A percentile compares a stretch with the other conserved stretches of the same genome.
These are phyloP conservation scores for Dromius quadrimaculatus DNA, from an alignment of 2,888 invertebrate genomes.

Conservation along the genomic window DNA sequence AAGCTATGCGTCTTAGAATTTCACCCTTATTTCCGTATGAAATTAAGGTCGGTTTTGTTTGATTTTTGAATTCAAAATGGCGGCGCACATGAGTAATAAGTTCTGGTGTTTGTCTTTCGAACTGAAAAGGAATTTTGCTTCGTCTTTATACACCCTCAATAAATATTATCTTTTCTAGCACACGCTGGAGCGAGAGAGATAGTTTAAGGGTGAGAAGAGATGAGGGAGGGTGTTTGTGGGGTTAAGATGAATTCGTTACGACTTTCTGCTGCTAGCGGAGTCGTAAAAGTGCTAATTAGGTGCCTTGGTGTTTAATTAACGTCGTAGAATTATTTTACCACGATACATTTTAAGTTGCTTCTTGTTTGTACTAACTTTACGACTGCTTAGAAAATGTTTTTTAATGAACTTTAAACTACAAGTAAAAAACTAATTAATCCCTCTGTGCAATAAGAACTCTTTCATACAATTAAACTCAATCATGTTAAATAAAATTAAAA, in stretches of 20 bases:
- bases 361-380: background rate
- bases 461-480: too few species aligned
- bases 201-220: background rate
- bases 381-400: background rate
- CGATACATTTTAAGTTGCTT: constrained; percentile 14
- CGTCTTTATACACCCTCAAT: constrained; percentile 43
- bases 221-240: background rate
- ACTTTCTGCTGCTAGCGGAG: constrained; percentile 12
- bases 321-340: constrained; percentile 16
- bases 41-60: constrained; percentile 47
- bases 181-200: constrained; percentile 18
- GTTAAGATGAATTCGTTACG: constrained; percentile 39
- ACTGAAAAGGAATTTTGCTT: constrained; percentile 46
- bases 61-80: constrained; percentile 43
- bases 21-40: constrained; percentile 38
- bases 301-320: constrained; percentile 18
- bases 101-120: constrained; percentile 38
- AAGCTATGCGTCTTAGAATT: constrained; percentile 24
- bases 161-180: constrained; percentile 42
- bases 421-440: too few species aligned
- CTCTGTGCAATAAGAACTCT: too few species aligned
- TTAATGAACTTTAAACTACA: too few species aligned
- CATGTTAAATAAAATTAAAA: too few species aligned
- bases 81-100: constrained; percentile 19
- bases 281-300: constrained; percentile 39